Conservation (phyloP, 2,888 invertebrate species). For the Hipparchia semele region DNA sequence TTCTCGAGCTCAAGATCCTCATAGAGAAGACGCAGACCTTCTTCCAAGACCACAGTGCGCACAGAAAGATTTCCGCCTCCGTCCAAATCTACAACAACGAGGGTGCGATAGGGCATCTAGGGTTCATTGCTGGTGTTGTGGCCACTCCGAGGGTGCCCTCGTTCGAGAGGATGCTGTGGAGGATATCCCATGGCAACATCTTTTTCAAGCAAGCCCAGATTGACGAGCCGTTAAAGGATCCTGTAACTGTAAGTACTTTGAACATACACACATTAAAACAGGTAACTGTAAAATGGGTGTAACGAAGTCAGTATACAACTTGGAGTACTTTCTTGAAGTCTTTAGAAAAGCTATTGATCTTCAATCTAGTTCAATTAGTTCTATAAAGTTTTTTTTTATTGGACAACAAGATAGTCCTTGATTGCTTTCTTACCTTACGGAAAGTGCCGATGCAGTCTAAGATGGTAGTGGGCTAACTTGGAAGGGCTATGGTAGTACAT, state of each 20-base stretch:
- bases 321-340: neutral
- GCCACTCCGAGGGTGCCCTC: slow-evolving; percentile 70
- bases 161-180: slow-evolving; percentile 77
- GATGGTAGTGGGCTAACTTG: no score
- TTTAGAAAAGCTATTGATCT: no score
- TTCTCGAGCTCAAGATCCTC: slow-evolving; percentile 70
- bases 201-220: slow-evolving; percentile 79
- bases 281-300: no score
- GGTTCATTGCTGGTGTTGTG: slow-evolving; percentile 76
- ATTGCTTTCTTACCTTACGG: no score
- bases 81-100: slow-evolving; percentile 74
- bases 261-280: no score
- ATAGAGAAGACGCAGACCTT: slow-evolving; percentile 77
- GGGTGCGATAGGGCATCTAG: slow-evolving; percentile 69
- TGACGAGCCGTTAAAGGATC: slow-evolving; percentile 71
- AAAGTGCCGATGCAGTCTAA: no score
- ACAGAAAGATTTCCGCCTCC: slow-evolving; percentile 73
- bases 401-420: no score
- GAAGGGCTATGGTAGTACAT: no score
- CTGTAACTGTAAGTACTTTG: slow-evolving; percentile 72
- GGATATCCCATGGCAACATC: slow-evolving; percentile 78
- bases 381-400: no score
- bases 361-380: no score
- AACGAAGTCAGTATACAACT: no score
- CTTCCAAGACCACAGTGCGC: slow-evolving; percentile 85